Percentiles rank a stretch among this genome's conserved stretches.
These are phyloP conservation scores for Nomada hirtipes DNA, from an alignment of 2,888 invertebrate species.

Conservation along the genomic window DNA sequence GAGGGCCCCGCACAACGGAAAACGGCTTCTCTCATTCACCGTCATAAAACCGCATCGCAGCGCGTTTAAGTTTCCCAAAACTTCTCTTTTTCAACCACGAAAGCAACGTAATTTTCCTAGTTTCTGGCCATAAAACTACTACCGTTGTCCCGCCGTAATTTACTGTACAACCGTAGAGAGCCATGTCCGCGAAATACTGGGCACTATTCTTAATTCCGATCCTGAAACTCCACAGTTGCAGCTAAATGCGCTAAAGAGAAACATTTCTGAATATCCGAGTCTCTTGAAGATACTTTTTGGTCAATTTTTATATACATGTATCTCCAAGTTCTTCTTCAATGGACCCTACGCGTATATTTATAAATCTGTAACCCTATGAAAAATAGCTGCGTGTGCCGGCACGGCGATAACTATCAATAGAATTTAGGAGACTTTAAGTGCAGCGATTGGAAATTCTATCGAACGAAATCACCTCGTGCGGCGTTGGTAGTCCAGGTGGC, in stretches of 20 bases:
- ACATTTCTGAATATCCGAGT: too few relatives aligned
- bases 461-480: constrained; percentile 36
- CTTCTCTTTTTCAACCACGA: not conserved
- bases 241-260: too few relatives aligned
- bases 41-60: constrained; percentile 52
- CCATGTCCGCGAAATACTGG: not conserved
- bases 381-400: too few relatives aligned
- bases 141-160: not conserved
- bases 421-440: constrained; percentile 14
- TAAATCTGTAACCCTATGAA: too few relatives aligned
- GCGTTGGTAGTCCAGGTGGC: constrained; percentile 73
- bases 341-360: not conserved
- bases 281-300: too few relatives aligned
- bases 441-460: constrained; percentile 29
- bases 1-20: constrained; percentile 22
- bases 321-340: too few relatives aligned
- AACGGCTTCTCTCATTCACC: constrained; percentile 43
- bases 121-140: constrained; percentile 22
- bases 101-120: constrained; percentile 4
- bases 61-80: constrained; percentile 16
- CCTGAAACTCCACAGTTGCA: too few relatives aligned
- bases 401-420: constrained; percentile 4
- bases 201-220: not conserved
- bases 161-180: not conserved
- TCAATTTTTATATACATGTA: too few relatives aligned